Evolutionary conservation across 2,888 invertebrate species (phyloP), one percentile per base, ranked within the genome.

Genomic region (Cenopis cana): DNA sequence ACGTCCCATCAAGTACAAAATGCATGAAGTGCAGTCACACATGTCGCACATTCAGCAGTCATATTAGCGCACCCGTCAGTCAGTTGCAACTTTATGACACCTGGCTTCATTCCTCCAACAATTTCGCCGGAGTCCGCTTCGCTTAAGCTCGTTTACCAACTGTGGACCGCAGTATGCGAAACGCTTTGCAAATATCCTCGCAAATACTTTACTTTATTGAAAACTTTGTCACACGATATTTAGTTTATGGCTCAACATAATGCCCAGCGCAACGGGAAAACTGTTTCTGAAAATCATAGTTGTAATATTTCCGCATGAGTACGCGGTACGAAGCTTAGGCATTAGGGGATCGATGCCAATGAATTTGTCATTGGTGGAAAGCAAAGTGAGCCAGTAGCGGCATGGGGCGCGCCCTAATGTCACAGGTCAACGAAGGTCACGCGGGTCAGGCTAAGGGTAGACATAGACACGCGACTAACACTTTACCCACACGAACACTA

Each of bases 81-180:
- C 85, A 85, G 87, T 82, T 81, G 82, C 86, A 91, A 91, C 87
- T 91, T 92, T 91, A 92, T 89, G 90, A 90, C 88, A 89, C 85
- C 87, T 83, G 83, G 86, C 86, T 82, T 84, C 88, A 87, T 88
- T 88, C 86, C 85, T 85, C 76, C 81, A 87, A 86, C 90, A 90
- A 89, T 91, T 87, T 89, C 85, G 81, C 79, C 84, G 77, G 86
- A 88, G 90, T 89, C 86, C 86, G 89, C 87, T 88, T 84, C 84
- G 87, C 87, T 87, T 88, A 89, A 90, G 89, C 89, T 90, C 85
- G 90, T 91, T n/a, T 90, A 91, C 89, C 84, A 85, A 88, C 85
- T 81, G 84, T 80, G 80, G 79, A 80, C 82, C 81, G 81, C 70
- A 84, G 87, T 86, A 85, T 89, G 88, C 46, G 86, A 87, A 88